A percentile compares a stretch with the other conserved stretches of the same genome.
These are phyloP conservation scores for Theretra japonica DNA, from an alignment of 2,888 invertebrate genomes.

Conservation along the genomic window DNA sequence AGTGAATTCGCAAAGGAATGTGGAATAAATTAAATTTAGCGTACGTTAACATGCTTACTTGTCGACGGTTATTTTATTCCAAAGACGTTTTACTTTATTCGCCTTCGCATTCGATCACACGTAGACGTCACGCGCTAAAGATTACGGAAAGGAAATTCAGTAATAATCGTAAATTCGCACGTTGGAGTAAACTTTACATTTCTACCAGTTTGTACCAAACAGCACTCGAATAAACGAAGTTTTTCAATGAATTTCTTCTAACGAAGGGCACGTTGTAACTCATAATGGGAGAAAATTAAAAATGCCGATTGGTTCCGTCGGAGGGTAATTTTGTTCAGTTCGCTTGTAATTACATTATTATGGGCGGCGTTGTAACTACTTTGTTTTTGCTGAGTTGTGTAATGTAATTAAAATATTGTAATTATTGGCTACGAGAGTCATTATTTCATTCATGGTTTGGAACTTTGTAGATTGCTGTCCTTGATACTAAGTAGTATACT, in stretches of 20 bases:
- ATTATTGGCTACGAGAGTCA: too few species aligned
- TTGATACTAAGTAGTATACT: too few species aligned
- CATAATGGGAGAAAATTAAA: constrained; percentile 20
- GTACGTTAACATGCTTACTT: too few species aligned
- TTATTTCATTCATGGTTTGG: too few species aligned
- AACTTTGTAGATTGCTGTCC: too few species aligned
- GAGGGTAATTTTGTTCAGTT: background rate
- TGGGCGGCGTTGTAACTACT: background rate
- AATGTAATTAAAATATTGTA: too few species aligned
- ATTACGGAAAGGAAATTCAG: constrained; percentile 22
- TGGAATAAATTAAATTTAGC: too few species aligned
- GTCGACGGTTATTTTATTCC: background rate
- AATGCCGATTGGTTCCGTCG: background rate
- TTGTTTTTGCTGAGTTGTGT: too few species aligned
- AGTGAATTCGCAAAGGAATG: too few species aligned
- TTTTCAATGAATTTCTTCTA: background rate
- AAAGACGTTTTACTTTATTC: background rate
- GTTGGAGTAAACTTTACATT: background rate
- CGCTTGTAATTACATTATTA: background rate
- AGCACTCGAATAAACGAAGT: background rate
- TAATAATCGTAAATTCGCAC: constrained; percentile 28
- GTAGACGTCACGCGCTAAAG: too few species aligned
- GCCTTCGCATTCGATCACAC: too few species aligned
- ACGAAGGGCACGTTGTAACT: constrained; percentile 8
- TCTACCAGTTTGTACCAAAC: background rate